Evolutionary conservation across 2,113 vertebrate species (phyloP), one percentile per base, ranked within the genome.

Genomic region (Oxygymnocypris stewartii): DNA sequence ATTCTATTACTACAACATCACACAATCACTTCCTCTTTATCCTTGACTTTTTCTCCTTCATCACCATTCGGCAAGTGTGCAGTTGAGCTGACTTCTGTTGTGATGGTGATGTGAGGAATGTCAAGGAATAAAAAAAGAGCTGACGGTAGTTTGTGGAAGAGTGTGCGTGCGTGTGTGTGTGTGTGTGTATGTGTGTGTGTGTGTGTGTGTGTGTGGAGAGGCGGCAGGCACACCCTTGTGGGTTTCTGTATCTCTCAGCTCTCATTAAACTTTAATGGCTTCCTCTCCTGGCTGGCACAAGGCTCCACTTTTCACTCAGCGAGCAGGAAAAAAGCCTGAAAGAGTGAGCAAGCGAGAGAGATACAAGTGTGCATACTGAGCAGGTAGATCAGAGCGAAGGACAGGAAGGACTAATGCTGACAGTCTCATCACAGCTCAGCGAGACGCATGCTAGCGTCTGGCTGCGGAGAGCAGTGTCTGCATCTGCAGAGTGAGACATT

Each of bases 191-290:
- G n/a, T n/a, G n/a, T n/a, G n/a, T n/a, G n/a, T n/a, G n/a, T n/a
- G n/a, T n/a, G n/a, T n/a, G n/a, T n/a, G n/a, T n/a, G n/a, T n/a
- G n/a, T n/a, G n/a, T n/a, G n/a, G n/a, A n/a, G 90, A 89, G 87
- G 90, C 91, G 65, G 94, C 91, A 93, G 94, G 93, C 95, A 93
- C 94, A 92, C 94, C 95, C 95, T 95, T 95, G 94, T 94, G 95
- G 95, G 94, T 95, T 95, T 96, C 94, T 96, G 90, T 94, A 93
- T 96, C 95, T 94, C 93, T 93, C 94, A 90, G 91, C 93, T 90
- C 90, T 91, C 94, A 95, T 96, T 95, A 94, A 96, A 96, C 94
- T 96, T 96, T 96, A 95, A 96, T 96, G 91, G 92, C 93, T 95
- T 96, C 94, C 95, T 96, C 92, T 88, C 91, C 92, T 74, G 49